Base-by-base conservation (phyloP, 2,888 invertebrate genomes). In the Cephus nigrinus region DNA sequence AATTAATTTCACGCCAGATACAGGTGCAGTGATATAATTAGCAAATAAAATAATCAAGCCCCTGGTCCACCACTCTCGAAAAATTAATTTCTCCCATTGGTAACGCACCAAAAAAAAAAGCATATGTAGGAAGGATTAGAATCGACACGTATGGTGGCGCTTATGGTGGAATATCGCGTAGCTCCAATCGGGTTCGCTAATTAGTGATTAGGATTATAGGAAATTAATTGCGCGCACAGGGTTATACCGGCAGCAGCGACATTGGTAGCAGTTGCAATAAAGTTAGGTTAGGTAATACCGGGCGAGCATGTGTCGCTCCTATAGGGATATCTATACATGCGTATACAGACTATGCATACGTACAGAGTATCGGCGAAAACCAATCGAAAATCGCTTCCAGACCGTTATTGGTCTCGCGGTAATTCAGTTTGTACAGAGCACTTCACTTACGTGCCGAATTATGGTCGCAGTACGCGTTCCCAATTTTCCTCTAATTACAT, bases 171-270 rank as follows among this genome's bases (percentile, higher is more conserved):
- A 36, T 36, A 15, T 36, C 69, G 69, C 69, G 32, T 15, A 32
- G 78, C 69, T 79, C 79, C 82, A 80, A 84, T 81, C 82, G 81
- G 81, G 73, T 78, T 76, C 76, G 83, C 79, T 86, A 90, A 90
- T 90, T 89, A 88, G 87, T 85, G 86, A 90, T 90, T 88, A 88
- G 89, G 88, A 90, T 90, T 89, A 90, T 89, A 86, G 82, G 76
- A 84, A 90, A 90, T 90, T 90, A 90, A 90, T 90, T 86, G 86
- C 85, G 83, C 32, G 32, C 69, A 23, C 84, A 80, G 75, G 76
- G 76, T 34, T 73, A 36, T 74, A 34, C 40, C 71, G 68, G 68
- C 68, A 71, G 74, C 74, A 36, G 74, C 72, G 68, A 76, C 74
- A 36, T 72, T 31, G 68, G 34, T 35, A 79, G 81, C 82, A 83